These are phyloP conservation scores for Choristoneura rosaceana DNA, from an alignment of 2,888 invertebrate genomes.

Conservation along the genomic window DNA sequence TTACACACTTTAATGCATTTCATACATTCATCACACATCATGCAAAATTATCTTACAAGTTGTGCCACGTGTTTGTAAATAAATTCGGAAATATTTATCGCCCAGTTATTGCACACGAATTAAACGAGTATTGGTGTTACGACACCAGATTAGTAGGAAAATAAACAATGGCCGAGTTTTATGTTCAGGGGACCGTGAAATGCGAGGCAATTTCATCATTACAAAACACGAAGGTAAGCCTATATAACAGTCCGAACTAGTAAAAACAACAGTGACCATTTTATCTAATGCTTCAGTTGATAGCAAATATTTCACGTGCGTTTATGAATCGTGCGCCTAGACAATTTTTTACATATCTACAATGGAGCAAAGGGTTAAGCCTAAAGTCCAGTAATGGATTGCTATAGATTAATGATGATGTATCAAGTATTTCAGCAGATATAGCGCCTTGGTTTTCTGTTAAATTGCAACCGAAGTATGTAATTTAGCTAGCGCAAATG, in stretches of 20 bases:
- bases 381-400: too few relatives aligned
- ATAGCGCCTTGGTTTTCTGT: too few relatives aligned
- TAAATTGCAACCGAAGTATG: too few relatives aligned
- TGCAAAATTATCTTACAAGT: slow-evolving; percentile 18
- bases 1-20: slow-evolving; percentile 34
- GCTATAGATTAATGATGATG: too few relatives aligned
- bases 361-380: too few relatives aligned
- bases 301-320: too few relatives aligned
- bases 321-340: too few relatives aligned
- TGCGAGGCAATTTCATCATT: slow-evolving; percentile 25
- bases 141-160: slow-evolving; percentile 22
- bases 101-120: slow-evolving; percentile 19
- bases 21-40: slow-evolving; percentile 35
- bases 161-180: slow-evolving; percentile 32
- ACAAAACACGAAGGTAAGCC: slow-evolving; percentile 28
- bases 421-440: too few relatives aligned
- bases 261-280: neutral
- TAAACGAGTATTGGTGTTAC: slow-evolving; percentile 15
- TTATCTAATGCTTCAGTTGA: neutral
- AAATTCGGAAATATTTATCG: slow-evolving; percentile 8
- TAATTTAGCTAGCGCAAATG: too few relatives aligned
- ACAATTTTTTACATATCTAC: too few relatives aligned
- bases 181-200: slow-evolving; percentile 39
- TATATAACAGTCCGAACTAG: neutral
- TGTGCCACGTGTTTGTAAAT: slow-evolving; percentile 8